phyloP scores from a whole-genome alignment of 2,113 vertebrate species.

The Quiscalus mexicanus region DNA sequence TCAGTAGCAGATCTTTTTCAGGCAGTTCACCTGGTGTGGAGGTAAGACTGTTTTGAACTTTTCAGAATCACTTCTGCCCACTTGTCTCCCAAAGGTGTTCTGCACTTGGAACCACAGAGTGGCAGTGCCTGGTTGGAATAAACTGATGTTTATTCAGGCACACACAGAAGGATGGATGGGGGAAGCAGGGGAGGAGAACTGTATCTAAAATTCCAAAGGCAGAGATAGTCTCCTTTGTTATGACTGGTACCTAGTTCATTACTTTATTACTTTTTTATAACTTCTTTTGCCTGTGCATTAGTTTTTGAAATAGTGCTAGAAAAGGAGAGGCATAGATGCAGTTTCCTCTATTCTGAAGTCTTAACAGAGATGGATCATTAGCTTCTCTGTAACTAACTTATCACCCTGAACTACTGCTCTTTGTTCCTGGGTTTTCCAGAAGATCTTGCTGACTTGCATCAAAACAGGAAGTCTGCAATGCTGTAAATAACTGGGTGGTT shows the following conservation, averaged over 20 bases:
- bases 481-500: slow-evolving; percentile 44
- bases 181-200: neutral
- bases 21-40: neutral
- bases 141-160: neutral
- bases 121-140: neutral
- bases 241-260: neutral
- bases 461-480: slow-evolving; percentile 45
- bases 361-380: neutral
- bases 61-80: neutral
- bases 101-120: accelerated
- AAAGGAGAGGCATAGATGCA: neutral
- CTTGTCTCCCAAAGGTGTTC: neutral
- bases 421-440: slow-evolving; percentile 34
- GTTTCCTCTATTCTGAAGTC: neutral
- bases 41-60: neutral
- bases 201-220: neutral
- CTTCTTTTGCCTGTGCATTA: neutral
- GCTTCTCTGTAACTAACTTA: slow-evolving; percentile 34
- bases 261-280: neutral
- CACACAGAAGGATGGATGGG: neutral
- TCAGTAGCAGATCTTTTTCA: neutral
- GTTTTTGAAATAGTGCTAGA: neutral
- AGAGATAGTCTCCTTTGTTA: neutral
- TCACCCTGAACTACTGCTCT: neutral
- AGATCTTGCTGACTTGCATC: slow-evolving; percentile 45